These are phyloP conservation scores for Encarsia formosa DNA, from an alignment of 2,888 invertebrate species.

Conservation along the genomic window DNA sequence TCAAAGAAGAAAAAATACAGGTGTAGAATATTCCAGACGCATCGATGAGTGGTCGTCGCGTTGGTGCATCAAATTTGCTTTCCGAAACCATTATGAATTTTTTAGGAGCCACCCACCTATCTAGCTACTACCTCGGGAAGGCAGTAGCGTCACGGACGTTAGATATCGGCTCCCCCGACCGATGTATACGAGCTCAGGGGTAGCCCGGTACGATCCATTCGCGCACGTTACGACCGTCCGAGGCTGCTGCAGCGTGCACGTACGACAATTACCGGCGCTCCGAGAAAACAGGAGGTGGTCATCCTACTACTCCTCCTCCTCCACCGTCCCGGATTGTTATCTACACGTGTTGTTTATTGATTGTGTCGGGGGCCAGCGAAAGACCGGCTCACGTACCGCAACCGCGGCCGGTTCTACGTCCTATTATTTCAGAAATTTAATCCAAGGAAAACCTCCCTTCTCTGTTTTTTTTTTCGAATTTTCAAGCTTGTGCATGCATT, in stretches of 20 bases:
- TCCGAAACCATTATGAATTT: no score
- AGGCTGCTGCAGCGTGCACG: constrained; percentile 35
- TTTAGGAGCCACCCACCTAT: no score
- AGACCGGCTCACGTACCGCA: neutral
- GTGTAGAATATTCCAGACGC: neutral
- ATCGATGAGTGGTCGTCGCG: neutral
- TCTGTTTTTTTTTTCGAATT: no score
- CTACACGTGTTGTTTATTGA: constrained; percentile 51
- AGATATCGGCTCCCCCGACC: neutral
- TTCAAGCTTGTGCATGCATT: no score
- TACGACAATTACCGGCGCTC: constrained; percentile 46
- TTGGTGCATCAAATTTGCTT: no score
- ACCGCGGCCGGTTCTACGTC: no score
- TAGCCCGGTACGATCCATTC: constrained; percentile 19
- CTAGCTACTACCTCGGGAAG: no score
- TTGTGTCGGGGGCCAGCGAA: constrained; percentile 45
- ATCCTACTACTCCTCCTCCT: no score
- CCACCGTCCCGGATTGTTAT: constrained; percentile 47
- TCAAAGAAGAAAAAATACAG: no score
- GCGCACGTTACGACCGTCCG: constrained; percentile 19
- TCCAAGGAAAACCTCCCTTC: no score
- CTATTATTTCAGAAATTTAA: no score
- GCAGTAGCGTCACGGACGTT: constrained; percentile 6
- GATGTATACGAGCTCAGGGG: neutral
- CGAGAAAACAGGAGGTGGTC: constrained; percentile 45